Base-by-base conservation (phyloP, 1,140 invertebrate species). In the Ganaspis sp. region DNA sequence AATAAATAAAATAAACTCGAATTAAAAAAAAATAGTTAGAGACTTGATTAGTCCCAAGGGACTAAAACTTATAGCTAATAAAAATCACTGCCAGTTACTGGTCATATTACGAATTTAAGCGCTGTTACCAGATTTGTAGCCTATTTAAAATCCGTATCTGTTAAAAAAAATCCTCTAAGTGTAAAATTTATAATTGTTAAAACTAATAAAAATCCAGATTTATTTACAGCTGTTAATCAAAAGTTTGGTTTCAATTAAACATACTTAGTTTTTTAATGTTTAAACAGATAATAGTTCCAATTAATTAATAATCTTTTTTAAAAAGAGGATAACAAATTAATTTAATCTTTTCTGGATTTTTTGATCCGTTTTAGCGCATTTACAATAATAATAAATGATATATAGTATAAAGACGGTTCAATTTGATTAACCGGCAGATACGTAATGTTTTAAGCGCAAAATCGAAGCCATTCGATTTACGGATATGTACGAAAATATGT, bases 51-150 rank as follows among this genome's bases (percentile, higher is more conserved):
- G n/a, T 69, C 45, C 21, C 4, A 49, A 19, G 37, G 58, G 42
- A 70, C n/a, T 42, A 19, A 42, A 72, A 40, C 21, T 4, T 72
- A 40, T 85, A 85, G 84, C 78, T 85, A 87, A 82, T 80, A 77
- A 87, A 81, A 75, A 77, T 87, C 87, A 89, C 88, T 88, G 87
- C 87, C 87, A 88, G 81, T 84, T 77, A 81, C 80, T 80, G 82
- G 87, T 49, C 29, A 85, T 70, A 86, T 85, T 86, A 86, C 82
- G 83, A 89, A 89, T 87, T 86, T 87, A 88, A 87, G 81, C 79
- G 71, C 84, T 78, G 81, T 58, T 82, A 83, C 75, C 79, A 76
- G 78, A 74, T 74, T 76, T 72, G 11, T 75, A 81, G 72, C 73
- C 75, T 82, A 78, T 76, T 78, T 73, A 70, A 74, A 73, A 75